phyloP scores from a whole-genome alignment of 2,113 vertebrate genomes.

The Cnemophilus loriae region DNA sequence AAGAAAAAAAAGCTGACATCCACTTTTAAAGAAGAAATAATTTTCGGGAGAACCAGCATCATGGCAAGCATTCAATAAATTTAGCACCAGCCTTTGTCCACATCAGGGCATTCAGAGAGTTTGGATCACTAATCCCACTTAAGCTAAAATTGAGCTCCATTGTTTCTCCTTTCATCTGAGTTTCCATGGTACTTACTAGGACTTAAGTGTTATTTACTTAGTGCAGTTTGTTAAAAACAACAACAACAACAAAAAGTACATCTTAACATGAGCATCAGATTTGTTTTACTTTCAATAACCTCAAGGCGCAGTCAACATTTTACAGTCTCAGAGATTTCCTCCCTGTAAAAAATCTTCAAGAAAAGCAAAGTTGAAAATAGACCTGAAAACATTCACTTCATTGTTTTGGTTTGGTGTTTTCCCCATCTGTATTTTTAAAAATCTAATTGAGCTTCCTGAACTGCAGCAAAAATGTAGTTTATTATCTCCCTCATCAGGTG shows the following conservation, averaged over 20 bases:
- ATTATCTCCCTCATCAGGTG: slow-evolving; percentile 97
- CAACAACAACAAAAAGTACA: background rate
- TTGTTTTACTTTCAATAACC: background rate
- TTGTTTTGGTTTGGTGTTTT: background rate
- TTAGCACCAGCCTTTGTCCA: background rate
- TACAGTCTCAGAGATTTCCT: background rate
- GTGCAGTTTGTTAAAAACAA: background rate
- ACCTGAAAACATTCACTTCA: background rate
- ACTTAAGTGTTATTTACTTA: slow-evolving; percentile 51
- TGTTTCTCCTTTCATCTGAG: slow-evolving; percentile 46
- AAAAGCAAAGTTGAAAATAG: slow-evolving; percentile 53
- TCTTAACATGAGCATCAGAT: background rate
- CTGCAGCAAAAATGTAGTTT: slow-evolving; percentile 80
- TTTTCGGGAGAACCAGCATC: background rate
- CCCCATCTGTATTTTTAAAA: slow-evolving; percentile 49
- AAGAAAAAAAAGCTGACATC: background rate
- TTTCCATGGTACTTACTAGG: slow-evolving; percentile 37
- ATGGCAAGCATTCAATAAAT: background rate
- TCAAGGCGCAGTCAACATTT: background rate
- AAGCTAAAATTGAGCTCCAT: slow-evolving; percentile 41
- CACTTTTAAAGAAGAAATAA: background rate
- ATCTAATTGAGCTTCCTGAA: slow-evolving; percentile 73
- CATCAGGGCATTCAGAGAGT: background rate
- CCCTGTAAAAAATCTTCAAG: background rate
- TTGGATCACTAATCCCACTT: slow-evolving; percentile 37